Conservation (phyloP, 2,797 vertebrate genomes). For the Megaceryle alcyon region DNA sequence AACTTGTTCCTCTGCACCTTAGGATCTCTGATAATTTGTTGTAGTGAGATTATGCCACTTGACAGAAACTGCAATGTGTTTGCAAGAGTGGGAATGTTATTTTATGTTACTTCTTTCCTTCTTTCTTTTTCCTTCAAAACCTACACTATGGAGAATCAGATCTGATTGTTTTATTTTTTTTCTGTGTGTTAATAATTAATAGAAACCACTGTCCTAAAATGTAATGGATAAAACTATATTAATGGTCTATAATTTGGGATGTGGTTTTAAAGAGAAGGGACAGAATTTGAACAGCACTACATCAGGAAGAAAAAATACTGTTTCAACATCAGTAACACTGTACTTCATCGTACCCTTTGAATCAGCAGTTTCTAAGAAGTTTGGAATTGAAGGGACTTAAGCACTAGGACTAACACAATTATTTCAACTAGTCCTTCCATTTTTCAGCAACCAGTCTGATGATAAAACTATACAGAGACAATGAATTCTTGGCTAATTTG, state of each 20-base stretch:
- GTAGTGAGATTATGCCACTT: conserved; percentile 53
- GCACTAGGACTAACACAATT: neutral
- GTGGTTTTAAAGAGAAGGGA: conserved; percentile 3
- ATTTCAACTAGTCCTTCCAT: neutral
- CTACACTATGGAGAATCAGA: conserved; percentile 7
- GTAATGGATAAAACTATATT: conserved; percentile 33
- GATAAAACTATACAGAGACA: neutral
- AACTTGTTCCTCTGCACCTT: conserved; percentile 54
- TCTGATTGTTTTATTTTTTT: conserved; percentile 43
- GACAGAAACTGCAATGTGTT: neutral
- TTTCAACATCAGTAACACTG: conserved; percentile 36
- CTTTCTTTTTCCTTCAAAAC: conserved; percentile 16
- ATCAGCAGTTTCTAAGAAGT: neutral
- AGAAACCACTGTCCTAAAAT: conserved; percentile 25
- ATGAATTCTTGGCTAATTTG: neutral
- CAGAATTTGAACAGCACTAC: neutral
- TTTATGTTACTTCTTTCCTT: neutral
- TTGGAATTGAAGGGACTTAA: neutral
- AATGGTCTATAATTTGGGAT: neutral
- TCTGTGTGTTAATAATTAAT: conserved; percentile 16
- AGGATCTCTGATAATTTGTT: conserved; percentile 48
- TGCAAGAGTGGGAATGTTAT: conserved; percentile 7
- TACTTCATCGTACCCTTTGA: neutral
- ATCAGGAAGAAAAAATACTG: conserved; percentile 5
- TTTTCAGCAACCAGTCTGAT: neutral